These are phyloP conservation scores for Celastrina argiolus DNA, from an alignment of 2,888 invertebrate genomes.

Conservation along the genomic window DNA sequence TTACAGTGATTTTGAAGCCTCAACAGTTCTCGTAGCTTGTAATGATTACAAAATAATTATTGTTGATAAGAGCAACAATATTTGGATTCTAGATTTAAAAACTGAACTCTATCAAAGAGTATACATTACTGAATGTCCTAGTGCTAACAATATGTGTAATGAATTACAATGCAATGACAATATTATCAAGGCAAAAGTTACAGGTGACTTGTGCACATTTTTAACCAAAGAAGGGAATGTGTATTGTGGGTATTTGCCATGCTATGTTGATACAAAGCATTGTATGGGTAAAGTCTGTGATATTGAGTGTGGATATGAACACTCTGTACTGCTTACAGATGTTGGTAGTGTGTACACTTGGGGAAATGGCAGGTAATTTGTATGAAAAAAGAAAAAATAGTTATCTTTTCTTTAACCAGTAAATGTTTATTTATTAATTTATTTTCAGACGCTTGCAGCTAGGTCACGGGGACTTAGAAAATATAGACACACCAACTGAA, in stretches of 20 bases:
- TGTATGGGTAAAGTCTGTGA: constrained; percentile 76
- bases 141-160: constrained; percentile 38
- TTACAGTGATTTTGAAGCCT: constrained; percentile 35
- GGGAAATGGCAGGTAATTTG: constrained; percentile 87
- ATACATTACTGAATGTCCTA: constrained; percentile 43
- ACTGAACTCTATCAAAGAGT: constrained; percentile 42
- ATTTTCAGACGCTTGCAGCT: constrained; percentile 88
- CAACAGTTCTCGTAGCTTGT: constrained; percentile 45
- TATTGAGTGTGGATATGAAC: constrained; percentile 88
- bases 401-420: constrained; percentile 7
- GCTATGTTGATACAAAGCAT: constrained; percentile 76
- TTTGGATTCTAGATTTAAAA: constrained; percentile 51
- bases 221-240: constrained; percentile 57
- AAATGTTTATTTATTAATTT: constrained; percentile 12
- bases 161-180: constrained; percentile 39
- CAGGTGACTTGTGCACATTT: constrained; percentile 48
- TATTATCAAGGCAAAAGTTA: constrained; percentile 45
- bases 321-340: constrained; percentile 83
- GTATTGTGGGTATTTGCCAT: constrained; percentile 78
- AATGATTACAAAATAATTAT: constrained; percentile 54
- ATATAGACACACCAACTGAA: constrained; percentile 79
- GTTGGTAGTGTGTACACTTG: constrained; percentile 87
- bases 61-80: constrained; percentile 39
- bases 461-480: constrained; percentile 85
- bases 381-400: background rate